phyloP scores from a whole-genome alignment of 2,797 vertebrate genomes.

The Enteromius mattozi region DNA sequence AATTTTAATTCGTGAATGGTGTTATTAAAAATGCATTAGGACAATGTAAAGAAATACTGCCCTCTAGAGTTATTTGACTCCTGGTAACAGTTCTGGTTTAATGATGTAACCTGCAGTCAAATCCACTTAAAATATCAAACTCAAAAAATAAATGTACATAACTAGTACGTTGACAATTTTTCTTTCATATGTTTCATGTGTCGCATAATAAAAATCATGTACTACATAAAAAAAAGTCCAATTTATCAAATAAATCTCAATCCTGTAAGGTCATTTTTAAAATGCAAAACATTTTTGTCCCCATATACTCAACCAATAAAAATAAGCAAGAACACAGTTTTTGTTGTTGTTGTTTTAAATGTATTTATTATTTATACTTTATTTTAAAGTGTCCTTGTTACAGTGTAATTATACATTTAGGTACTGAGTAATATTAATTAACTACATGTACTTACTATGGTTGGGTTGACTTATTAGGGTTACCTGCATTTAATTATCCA shows the following conservation, averaged over 20 bases:
- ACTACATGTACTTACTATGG: no score
- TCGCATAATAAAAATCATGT: background rate
- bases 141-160: background rate
- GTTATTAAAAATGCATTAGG: background rate
- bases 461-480: no score
- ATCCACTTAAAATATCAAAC: background rate
- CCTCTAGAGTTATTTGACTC: constrained; percentile 21
- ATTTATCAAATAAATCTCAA: no score
- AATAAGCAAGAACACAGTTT: no score
- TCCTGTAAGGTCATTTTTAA: no score
- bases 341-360: no score
- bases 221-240: background rate
- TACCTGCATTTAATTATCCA: no score
- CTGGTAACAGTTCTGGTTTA: background rate
- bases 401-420: no score
- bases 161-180: background rate
- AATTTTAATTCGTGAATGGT: background rate
- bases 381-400: no score
- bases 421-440: no score
- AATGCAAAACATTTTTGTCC: no score
- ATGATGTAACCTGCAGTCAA: background rate
- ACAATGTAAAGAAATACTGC: constrained; percentile 25
- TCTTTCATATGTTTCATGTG: background rate
- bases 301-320: no score
- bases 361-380: background rate